phyloP scores from a whole-genome alignment of 2,888 invertebrate genomes.

The Anthoptus insignis region DNA sequence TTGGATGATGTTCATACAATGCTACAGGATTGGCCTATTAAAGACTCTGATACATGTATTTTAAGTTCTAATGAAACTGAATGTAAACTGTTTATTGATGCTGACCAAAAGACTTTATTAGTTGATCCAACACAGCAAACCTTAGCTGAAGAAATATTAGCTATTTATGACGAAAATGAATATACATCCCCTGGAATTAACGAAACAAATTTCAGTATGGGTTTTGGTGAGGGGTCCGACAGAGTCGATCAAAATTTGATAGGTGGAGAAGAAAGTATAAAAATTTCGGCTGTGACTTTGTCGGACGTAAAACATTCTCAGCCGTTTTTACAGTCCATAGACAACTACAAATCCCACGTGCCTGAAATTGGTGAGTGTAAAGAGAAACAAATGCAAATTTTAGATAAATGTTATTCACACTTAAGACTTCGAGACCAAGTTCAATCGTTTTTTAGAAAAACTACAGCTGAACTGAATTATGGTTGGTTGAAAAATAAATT shows the following conservation, averaged over 20 bases:
- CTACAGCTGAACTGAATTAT: constrained; percentile 60
- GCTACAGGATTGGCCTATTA: constrained; percentile 69
- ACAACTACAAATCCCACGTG: constrained; percentile 52
- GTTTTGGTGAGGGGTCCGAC: constrained; percentile 87
- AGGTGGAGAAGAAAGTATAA: constrained; percentile 69
- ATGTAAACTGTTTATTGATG: constrained; percentile 58
- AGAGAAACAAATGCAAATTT: constrained; percentile 57
- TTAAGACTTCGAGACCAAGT: constrained; percentile 70
- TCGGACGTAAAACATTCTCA: constrained; percentile 86
- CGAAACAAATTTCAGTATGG: constrained; percentile 81
- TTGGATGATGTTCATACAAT: constrained; percentile 62
- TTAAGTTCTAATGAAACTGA: constrained; percentile 47
- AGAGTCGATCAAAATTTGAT: constrained; percentile 83
- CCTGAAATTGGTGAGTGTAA: constrained; percentile 45
- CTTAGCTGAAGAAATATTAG: constrained; percentile 69
- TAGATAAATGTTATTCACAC: constrained; percentile 59
- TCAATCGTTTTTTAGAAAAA: constrained; percentile 69
- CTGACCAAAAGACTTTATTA: constrained; percentile 44
- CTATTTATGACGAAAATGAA: constrained; percentile 57
- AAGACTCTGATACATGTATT: constrained; percentile 34
- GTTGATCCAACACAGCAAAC: constrained; percentile 63
- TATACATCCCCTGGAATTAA: constrained; percentile 55
- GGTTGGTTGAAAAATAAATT: constrained; percentile 55
- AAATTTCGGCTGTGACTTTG: constrained; percentile 87
- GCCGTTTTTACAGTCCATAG: constrained; percentile 78